Percentiles rank a stretch among this genome's conserved stretches.
phyloP scores from a whole-genome alignment of 2,888 invertebrate species.

The Caenorhabditis sp. region DNA sequence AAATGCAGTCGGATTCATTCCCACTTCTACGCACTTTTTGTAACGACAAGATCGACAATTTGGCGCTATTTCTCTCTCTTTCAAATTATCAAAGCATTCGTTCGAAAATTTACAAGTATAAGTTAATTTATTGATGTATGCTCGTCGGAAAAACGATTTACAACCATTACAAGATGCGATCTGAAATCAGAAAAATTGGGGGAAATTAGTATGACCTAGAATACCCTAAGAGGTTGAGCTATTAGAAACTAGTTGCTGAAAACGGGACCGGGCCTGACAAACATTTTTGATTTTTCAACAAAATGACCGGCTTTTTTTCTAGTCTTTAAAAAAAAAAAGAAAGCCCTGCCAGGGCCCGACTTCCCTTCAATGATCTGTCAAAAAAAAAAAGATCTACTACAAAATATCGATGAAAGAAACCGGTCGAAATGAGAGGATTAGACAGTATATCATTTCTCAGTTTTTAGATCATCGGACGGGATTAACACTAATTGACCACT shows the following conservation, averaged over 20 bases:
- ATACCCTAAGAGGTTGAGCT: too few relatives aligned
- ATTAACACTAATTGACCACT: neutral
- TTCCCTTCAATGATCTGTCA: too few relatives aligned
- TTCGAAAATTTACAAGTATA: neutral
- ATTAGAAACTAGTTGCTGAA: too few relatives aligned
- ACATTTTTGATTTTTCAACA: neutral
- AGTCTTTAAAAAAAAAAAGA: neutral
- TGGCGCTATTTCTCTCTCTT: neutral
- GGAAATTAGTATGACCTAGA: too few relatives aligned
- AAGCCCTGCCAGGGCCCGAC: too few relatives aligned
- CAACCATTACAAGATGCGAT: neutral
- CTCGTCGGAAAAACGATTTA: neutral
- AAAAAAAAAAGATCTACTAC: too few relatives aligned
- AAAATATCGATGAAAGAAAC: too few relatives aligned
- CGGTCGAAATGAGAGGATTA: too few relatives aligned
- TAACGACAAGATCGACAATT: conserved; percentile 16
- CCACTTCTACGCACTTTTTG: conserved; percentile 16
- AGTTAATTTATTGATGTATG: neutral
- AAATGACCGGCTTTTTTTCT: neutral
- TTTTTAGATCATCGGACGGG: too few relatives aligned
- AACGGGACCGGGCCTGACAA: too few relatives aligned
- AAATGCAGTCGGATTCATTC: conserved; percentile 3
- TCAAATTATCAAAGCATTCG: neutral
- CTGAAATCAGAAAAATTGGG: neutral
- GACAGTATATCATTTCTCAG: too few relatives aligned